Conservation (phyloP, 2,113 vertebrate species). For the Scortum barcoo region DNA sequence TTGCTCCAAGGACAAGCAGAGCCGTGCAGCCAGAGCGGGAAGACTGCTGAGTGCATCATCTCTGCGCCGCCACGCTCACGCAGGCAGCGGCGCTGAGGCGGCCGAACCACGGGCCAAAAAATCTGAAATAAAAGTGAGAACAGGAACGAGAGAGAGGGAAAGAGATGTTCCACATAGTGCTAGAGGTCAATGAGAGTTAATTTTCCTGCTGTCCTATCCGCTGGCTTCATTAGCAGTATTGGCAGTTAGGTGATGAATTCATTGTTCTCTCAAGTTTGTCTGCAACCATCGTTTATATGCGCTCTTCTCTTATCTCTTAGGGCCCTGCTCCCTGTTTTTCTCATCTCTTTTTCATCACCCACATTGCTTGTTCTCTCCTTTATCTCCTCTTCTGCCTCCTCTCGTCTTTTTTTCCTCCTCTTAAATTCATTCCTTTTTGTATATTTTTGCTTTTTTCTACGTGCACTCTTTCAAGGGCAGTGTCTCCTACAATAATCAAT, state of each 20-base stretch:
- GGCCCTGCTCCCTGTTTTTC: slow-evolving; percentile 33
- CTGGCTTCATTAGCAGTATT: slow-evolving; percentile 83
- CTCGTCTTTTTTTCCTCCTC: not conserved
- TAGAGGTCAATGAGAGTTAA: slow-evolving; percentile 77
- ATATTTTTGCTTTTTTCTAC: slow-evolving; percentile 4
- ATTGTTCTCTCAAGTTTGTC: slow-evolving; percentile 80
- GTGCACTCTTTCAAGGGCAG: slow-evolving; percentile 32
- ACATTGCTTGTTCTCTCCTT: slow-evolving; percentile 10
- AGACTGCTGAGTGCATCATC: slow-evolving; percentile 56
- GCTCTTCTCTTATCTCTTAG: slow-evolving; percentile 62
- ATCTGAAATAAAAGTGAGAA: not conserved
- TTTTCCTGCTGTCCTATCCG: slow-evolving; percentile 80
- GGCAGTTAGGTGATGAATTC: slow-evolving; percentile 82
- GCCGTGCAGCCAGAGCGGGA: slow-evolving; percentile 29
- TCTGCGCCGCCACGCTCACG: slow-evolving; percentile 16
- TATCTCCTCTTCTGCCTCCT: not conserved
- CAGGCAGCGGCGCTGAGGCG: not conserved
- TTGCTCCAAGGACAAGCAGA: slow-evolving; percentile 63
- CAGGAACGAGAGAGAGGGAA: not conserved
- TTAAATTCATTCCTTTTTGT: not conserved
- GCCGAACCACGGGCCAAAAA: not conserved
- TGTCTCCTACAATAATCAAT: slow-evolving; percentile 40
- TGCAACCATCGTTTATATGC: slow-evolving; percentile 69
- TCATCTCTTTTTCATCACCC: slow-evolving; percentile 50
- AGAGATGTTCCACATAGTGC: slow-evolving; percentile 7